These are phyloP conservation scores for Gobionotothen gibberifrons DNA, from an alignment of 2,797 vertebrate genomes.

Conservation along the genomic window DNA sequence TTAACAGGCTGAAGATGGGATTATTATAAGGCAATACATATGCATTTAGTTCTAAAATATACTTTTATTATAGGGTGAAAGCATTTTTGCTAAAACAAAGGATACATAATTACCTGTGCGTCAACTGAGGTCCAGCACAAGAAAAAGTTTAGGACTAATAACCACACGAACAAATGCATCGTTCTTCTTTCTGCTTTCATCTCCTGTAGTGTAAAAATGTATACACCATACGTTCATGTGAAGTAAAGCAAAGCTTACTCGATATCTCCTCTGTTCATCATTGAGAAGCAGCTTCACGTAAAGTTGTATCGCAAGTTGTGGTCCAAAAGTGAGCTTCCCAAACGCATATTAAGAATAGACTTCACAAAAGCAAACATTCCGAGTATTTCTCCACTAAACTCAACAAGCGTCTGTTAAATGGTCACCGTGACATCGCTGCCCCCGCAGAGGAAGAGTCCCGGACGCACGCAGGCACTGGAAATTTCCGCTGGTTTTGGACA, in stretches of 20 bases:
- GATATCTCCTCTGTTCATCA: not conserved
- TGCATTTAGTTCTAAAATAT: not conserved
- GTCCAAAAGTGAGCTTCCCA: not conserved
- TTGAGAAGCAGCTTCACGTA: not conserved
- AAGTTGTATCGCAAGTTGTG: conserved; percentile 47
- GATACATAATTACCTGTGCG: conserved; percentile 68
- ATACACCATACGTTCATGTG: not conserved
- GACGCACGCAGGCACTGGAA: not conserved
- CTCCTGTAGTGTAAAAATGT: not conserved
- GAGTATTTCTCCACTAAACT: not conserved
- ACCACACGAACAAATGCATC: conserved; percentile 39
- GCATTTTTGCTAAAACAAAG: not conserved
- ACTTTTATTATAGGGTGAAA: not conserved
- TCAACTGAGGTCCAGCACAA: conserved; percentile 56
- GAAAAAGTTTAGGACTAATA: conserved; percentile 60
- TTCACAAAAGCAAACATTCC: not conserved
- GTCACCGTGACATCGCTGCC: not conserved
- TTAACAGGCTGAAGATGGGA: not conserved
- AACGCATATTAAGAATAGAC: not conserved
- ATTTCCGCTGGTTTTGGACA: not conserved
- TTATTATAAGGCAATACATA: not conserved
- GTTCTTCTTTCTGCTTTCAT: conserved; percentile 17
- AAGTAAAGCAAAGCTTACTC: not conserved
- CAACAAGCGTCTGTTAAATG: not conserved
- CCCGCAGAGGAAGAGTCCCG: not conserved